phyloP scores from a whole-genome alignment of 2,797 vertebrate genomes.

The Lepus oiostolus region DNA sequence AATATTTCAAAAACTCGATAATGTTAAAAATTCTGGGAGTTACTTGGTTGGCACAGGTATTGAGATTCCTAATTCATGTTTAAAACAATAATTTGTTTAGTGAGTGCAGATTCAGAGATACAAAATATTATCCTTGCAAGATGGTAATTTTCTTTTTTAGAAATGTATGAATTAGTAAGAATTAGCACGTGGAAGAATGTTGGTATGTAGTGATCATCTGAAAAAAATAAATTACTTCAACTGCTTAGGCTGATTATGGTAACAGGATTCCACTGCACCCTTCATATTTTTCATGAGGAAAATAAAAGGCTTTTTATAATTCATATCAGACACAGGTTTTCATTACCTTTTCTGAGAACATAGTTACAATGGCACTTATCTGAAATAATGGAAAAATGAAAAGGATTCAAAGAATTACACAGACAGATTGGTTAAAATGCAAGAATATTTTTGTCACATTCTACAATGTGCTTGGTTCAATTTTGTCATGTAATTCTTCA shows the following conservation, averaged over 20 bases:
- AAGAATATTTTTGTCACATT: constrained; percentile 63
- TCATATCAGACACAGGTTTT: constrained; percentile 67
- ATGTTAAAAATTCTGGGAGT: neutral
- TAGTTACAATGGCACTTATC: constrained; percentile 68
- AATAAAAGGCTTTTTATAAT: constrained; percentile 66
- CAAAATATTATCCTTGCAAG: constrained; percentile 17
- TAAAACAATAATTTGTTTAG: neutral
- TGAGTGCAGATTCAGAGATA: neutral
- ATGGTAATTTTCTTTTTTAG: constrained; percentile 6
- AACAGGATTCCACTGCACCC: constrained; percentile 41
- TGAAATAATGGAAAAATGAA: constrained; percentile 72
- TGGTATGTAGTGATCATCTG: neutral
- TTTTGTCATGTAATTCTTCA: constrained; percentile 56
- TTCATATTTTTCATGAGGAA: constrained; percentile 52
- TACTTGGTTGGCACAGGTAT: neutral
- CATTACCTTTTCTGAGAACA: constrained; percentile 74
- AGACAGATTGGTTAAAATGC: constrained; percentile 62
- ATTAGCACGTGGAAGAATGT: neutral
- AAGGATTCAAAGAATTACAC: constrained; percentile 72
- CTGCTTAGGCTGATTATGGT: neutral
- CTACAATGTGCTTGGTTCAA: constrained; percentile 36
- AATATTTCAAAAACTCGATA: neutral
- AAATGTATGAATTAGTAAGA: constrained; percentile 52
- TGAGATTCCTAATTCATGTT: constrained; percentile 13
- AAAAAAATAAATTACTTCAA: constrained; percentile 33